A percentile compares a stretch with the other conserved stretches of the same genome.
Conservation (phyloP, 30 jellyfish, hydroid and myxozoan genomes). For the Turritopsis rubra region DNA sequence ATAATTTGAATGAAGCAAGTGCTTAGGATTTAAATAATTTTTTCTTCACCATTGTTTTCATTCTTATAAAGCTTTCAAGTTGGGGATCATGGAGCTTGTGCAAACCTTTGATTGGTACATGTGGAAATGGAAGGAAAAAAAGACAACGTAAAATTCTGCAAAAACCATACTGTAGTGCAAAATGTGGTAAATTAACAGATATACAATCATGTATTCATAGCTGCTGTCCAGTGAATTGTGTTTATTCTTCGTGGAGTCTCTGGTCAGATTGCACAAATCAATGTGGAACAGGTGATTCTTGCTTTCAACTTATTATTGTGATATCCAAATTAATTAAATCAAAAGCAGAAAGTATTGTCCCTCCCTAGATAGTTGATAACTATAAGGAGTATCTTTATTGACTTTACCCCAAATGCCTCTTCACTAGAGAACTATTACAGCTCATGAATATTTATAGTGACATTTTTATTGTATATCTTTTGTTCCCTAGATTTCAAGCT, state of each 20-base stretch:
- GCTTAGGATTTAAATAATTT: no score
- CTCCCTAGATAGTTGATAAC: no score
- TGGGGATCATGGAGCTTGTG: conserved; percentile 77
- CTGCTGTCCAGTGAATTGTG: conserved; percentile 81
- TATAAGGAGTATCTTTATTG: no score
- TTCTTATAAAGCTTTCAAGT: conserved; percentile 34
- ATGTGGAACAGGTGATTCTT: conserved; percentile 65
- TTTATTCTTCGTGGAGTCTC: conserved; percentile 51
- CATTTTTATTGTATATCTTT: no score
- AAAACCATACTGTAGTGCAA: conserved; percentile 58
- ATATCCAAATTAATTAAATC: no score
- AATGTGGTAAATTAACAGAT: conserved; percentile 46
- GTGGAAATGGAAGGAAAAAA: conserved; percentile 69
- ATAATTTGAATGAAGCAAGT: no score
- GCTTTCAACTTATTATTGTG: not conserved
- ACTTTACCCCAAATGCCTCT: no score
- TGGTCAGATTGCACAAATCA: conserved; percentile 73
- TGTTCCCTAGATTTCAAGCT: no score
- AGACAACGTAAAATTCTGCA: conserved; percentile 47
- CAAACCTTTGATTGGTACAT: conserved; percentile 46
- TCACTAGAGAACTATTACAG: no score
- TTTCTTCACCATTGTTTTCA: not conserved
- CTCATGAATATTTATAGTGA: no score
- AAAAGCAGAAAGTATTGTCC: no score
- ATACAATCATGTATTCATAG: conserved; percentile 58